Conservation (phyloP, 2,797 vertebrate species). For the Zenarchopterus dispar region DNA sequence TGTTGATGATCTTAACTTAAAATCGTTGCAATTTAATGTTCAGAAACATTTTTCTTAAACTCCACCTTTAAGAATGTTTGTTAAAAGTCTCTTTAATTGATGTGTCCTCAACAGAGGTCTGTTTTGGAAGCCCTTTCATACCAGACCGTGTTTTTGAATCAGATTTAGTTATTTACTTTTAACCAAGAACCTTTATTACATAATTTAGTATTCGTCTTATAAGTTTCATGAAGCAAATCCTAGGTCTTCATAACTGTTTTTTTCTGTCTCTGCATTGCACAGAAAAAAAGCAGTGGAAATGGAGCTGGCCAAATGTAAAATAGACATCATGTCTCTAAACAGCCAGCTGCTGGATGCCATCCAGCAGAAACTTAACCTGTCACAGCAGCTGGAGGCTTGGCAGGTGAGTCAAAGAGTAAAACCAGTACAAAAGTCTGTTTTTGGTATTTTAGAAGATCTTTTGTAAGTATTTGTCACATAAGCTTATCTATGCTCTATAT, state of each 20-base stretch:
- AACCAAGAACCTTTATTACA: not conserved
- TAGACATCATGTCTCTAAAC: constrained; percentile 98
- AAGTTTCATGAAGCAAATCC: not conserved
- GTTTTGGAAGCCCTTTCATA: no score
- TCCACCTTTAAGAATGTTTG: no score
- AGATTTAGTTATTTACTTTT: not conserved
- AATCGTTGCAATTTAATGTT: no score
- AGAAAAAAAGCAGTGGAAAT: constrained; percentile 97
- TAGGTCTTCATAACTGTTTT: not conserved
- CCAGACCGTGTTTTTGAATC: not conserved
- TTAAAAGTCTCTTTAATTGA: no score
- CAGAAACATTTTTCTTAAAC: no score
- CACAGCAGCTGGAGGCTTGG: constrained; percentile 99
- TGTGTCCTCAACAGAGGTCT: no score
- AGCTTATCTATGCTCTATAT: not conserved
- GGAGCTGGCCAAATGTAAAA: constrained; percentile 95
- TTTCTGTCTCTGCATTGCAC: constrained; percentile 32
- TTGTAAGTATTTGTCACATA: not conserved
- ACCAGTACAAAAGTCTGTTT: not conserved
- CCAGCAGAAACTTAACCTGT: constrained; percentile 98
- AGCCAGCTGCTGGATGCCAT: constrained; percentile 96
- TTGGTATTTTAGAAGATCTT: not conserved
- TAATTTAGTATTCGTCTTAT: not conserved
- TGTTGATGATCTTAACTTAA: no score
- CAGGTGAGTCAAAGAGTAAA: constrained; percentile 84